Base-by-base conservation (phyloP, 2,888 invertebrate genomes). In the Lithophane socia region DNA sequence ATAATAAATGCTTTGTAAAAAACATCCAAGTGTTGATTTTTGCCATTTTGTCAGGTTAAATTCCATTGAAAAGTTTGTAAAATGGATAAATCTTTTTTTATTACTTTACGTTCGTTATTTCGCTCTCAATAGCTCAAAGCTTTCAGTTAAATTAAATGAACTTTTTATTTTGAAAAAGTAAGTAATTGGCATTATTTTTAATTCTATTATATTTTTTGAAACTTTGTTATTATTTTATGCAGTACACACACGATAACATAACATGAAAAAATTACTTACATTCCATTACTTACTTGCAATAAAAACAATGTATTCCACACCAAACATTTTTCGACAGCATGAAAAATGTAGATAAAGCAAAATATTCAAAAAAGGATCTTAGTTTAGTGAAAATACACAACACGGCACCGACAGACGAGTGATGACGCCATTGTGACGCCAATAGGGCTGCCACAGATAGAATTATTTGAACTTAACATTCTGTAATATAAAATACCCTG, bases 371-470 rank as follows among this genome's bases (percentile, higher is more conserved):
- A 73, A 65, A 69, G n/a, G 49, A 24, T 67, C 68, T 72, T 16
- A 42, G 52, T 65, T 63, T 60, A 16, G 73, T 78, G 79, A 78
- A 78, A 78, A 78, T 79, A 74, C 66, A 73, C 83, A 78, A 63
- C n/a, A 70, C 77, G 58, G 16, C 12, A 61, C 47, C 65, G 78
- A 83, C 86, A 78, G 83, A 18, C 44, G 83, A 84, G 60, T 70
- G 83, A 84, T 84, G 83, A 78, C 56, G 74, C 83, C 71, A 78
- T 83, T 78, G 79, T 86, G 83, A 63, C 58, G 69, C 13, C n/a
- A 12, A 47, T 68, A 84, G 83, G 86, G 83, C 16, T 86, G 83
- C 24, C 68, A 70, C 49, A 21, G 1, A 21, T 9, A 24, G 9
- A 58, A 24, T 60, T 42, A n/a, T n/a, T n/a, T n/a, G n/a, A n/a